Base-by-base conservation (phyloP, 2,888 invertebrate species). In the Tyria jacobaeae region DNA sequence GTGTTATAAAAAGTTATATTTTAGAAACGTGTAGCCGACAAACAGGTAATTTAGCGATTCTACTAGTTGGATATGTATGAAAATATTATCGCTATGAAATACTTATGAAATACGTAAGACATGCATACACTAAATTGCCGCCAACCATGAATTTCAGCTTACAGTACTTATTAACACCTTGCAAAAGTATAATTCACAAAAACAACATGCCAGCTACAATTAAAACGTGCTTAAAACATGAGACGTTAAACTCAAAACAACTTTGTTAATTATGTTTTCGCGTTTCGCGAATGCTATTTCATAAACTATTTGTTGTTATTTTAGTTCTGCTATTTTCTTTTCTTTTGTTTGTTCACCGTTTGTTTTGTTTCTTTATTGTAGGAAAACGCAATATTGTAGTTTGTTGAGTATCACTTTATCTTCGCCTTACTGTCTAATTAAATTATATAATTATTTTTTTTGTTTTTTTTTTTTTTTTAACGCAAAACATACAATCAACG, bases 211-310 rank as follows among this genome's bases (percentile, higher is more conserved):
- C 60, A 15, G 15, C 50, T 27, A 58, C 61, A 71, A 74, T 75
- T 68, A 73, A 62, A 73, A 70, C 54, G 62, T 54, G 50, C 66
- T 70, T 61, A 37, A 75, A 75, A 64, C 62, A 62, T 57, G 66
- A 74, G 50, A 66, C 68, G 62, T 56, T 62, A 54, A 74, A 64
- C 71, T 68, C 71, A 47, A 66, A 70, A 68, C 63, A 53, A 71
- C 62, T 76, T 75, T 53, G 52, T 57, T 75, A 75, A 75, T 75
- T 76, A 74, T 74, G 41, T 63, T 76, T 68, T 75, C 74, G 75
- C 74, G 76, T 75, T 74, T 68, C 55, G 57, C 44, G 17, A 68
- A 76, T 59, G 68, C 65, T 75, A 55, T 60, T 73, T 68, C 65
- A 68, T 62, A 56, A 70, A 70, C 62, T 73, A 68, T 73, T 64